Evolutionary conservation across 2,888 invertebrate genomes (phyloP), one percentile per base, ranked within the genome.

Genomic region (Cecidostiba fungosa): DNA sequence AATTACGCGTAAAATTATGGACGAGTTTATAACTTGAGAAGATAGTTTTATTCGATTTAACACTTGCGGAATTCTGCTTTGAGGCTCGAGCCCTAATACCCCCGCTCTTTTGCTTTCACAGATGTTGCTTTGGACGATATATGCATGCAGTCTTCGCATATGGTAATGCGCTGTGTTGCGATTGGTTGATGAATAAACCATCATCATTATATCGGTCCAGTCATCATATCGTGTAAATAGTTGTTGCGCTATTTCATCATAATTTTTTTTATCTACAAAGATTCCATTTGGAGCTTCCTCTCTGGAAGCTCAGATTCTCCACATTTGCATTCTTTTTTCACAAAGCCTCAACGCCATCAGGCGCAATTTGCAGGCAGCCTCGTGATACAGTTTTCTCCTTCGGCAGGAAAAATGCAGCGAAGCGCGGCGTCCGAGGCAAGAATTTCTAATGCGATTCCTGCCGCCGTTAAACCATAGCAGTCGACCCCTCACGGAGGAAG

Each of bases 101-200:
- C 26, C 26, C 26, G 12, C 29, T 14, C 62, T 5, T 66, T 23
- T 14, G 29, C 26, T 10, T 29, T 12, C n/a, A 23, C 66, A 66
- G 26, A 66, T 14, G 29, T 16, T 59, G 36, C 59, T 26, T 8
- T 47, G 70, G 8, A 2, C 16, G 70, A 29, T 19, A 19, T 23
- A n/a, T 36, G 19, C 62, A 39, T 62, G 62, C 39, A 62, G 39
- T 77, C 76, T 76, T 76, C 54, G 32, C 19, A 12, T 6, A 66
- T 66, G 66, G 12, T 66, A 66, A 66, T 66, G 66, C 29, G 29
- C n/a, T 32, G 79, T 47, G 47, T 66, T 23, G 32, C 79, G 70
- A 50, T 79, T 70, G 69, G 70, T 70, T 36, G 32, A 79, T 79
- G 79, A 79, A 79, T 79, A 79, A 79, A 79, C 32, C 79, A 79